These are phyloP conservation scores for Chondrilla cf. caribensis DNA, from an alignment of 37 sponge, comb jelly and placozoan genomes.

Conservation along the genomic window DNA sequence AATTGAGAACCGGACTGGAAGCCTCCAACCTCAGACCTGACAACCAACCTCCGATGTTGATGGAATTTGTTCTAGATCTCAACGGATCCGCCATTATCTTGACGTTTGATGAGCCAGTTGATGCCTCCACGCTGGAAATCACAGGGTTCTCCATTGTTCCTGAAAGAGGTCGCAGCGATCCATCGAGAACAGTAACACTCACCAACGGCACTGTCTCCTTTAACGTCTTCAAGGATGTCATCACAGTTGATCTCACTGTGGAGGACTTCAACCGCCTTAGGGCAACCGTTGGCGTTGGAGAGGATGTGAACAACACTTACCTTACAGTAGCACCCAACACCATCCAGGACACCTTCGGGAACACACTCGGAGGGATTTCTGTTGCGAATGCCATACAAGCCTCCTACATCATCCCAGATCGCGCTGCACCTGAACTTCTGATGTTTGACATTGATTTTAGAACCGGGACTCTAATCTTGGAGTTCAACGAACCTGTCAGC, in stretches of 20 bases:
- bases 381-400: constrained; percentile 23
- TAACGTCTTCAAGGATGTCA: constrained; percentile 15
- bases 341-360: constrained; percentile 42
- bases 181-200: constrained; percentile 24
- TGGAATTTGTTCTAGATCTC: constrained; percentile 41
- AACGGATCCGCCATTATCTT: constrained; percentile 20
- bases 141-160: constrained; percentile 20
- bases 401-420: constrained; percentile 34
- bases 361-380: constrained; percentile 19
- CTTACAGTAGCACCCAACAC: constrained; percentile 29
- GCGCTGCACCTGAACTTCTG: constrained; percentile 43
- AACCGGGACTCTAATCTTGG: constrained; percentile 46
- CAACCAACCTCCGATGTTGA: constrained; percentile 31
- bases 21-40: constrained; percentile 29
- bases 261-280: constrained; percentile 37
- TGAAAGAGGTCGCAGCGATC: constrained; percentile 18
- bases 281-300: constrained; percentile 28
- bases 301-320: constrained; percentile 37
- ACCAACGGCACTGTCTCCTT: constrained; percentile 14
- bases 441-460: constrained; percentile 60
- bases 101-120: constrained; percentile 54
- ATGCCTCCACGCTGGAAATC: constrained; percentile 26
- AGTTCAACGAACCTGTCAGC: constrained; percentile 72
- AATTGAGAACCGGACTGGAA: background rate
- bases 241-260: constrained; percentile 24